phyloP scores from a whole-genome alignment of 2,888 invertebrate species.

The Chorisops tibialis region DNA sequence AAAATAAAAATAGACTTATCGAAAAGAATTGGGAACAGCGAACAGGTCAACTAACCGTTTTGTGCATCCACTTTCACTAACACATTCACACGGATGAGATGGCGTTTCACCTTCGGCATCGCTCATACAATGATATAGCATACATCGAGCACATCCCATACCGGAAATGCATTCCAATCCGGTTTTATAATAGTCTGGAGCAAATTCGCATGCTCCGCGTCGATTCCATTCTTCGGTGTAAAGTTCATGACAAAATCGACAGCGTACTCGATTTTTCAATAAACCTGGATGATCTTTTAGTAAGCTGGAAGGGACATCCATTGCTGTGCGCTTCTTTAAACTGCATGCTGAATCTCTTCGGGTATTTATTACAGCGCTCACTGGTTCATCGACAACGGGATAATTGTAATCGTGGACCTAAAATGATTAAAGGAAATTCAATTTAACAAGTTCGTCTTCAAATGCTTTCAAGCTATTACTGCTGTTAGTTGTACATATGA shows the following conservation, averaged over 20 bases:
- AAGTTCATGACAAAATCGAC: constrained; percentile 72
- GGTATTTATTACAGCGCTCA: constrained; percentile 44
- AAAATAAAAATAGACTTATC: background rate
- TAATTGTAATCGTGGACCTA: constrained; percentile 83
- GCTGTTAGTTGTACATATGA: constrained; percentile 81
- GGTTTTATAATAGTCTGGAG: constrained; percentile 77
- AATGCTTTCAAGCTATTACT: constrained; percentile 46
- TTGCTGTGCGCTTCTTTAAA: constrained; percentile 63
- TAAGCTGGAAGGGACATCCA: constrained; percentile 51
- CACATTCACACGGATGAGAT: constrained; percentile 80
- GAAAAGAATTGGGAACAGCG: background rate
- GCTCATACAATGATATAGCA: constrained; percentile 91
- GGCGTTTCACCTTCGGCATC: constrained; percentile 86
- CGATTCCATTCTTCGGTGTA: constrained; percentile 81
- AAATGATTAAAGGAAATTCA: constrained; percentile 12
- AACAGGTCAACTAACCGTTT: constrained; percentile 56
- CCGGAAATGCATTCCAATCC: constrained; percentile 82
- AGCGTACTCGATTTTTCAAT: constrained; percentile 53
- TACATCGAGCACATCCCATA: constrained; percentile 80
- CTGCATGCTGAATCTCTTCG: constrained; percentile 58
- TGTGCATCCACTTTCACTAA: constrained; percentile 67
- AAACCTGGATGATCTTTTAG: constrained; percentile 41
- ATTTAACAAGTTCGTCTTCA: constrained; percentile 17
- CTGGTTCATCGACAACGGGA: constrained; percentile 57
- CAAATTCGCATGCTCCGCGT: constrained; percentile 80